Evolutionary conservation across 2,888 invertebrate genomes (phyloP), one percentile per base, ranked within the genome.

Genomic region (Magallana nippona): DNA sequence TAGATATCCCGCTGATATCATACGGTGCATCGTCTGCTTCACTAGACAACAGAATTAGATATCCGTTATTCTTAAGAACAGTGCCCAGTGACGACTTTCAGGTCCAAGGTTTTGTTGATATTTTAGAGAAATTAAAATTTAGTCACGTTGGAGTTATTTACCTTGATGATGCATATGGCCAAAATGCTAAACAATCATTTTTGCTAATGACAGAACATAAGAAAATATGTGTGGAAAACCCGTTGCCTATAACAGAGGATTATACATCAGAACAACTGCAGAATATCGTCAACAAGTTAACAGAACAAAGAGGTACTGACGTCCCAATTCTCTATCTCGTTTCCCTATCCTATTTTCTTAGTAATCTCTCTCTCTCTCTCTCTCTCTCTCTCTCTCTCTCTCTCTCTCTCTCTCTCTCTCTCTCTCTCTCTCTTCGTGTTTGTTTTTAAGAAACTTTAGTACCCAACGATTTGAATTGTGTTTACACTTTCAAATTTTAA

Each of bases 1-100:
- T 89, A 2, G 82, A 84, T 19, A 80, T 90, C 5, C 91, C 91
- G 1, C 87, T 90, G 85, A 86, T 92, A 56, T 91, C 91, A 2
- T 91, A 90, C 77, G 86, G 87, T 1, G 90, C 91, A 1, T 89
- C 91, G 1, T 89, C 90, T 13, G 86, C 87, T 8, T 86, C 88
- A n/a, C 82, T 92, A 15, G 90, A 89, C 71, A 89, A 91, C 79
- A 84, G 86, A 15, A 82, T 86, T 11, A 57, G 88, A 32, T 91
- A 90, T 71, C 91, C 91, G 0, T 89, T 86, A n/a, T 91, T 92
- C 79, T 80, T 91, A 11, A 78, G 91, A 27, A 91, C 90, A 19
- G 91, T 91, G 15, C 90, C 91, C 1, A 89, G 90, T 78, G 91
- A 91, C 79, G 82, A 85, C 2, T 79, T 89, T 27, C 91, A 92